phyloP scores from a whole-genome alignment of 1,140 invertebrate genomes.

The Streblospio benedicti region DNA sequence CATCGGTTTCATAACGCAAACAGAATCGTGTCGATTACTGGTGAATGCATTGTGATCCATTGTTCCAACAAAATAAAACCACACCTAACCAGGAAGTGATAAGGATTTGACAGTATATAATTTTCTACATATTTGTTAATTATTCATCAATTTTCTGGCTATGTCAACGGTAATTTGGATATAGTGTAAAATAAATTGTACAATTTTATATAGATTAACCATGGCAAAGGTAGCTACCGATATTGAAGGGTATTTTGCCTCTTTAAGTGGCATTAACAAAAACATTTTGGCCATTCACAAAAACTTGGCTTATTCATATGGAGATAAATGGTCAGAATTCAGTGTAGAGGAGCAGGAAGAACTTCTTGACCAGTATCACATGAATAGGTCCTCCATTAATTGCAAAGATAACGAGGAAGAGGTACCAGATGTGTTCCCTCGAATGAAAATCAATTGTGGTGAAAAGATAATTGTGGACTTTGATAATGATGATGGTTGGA shows the following conservation, averaged over 20 bases:
- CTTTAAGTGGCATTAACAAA: conserved; percentile 59
- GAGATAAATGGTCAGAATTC: conserved; percentile 60
- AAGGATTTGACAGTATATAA: too few relatives aligned
- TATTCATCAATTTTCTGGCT: too few relatives aligned
- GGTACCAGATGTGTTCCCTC: conserved; percentile 38
- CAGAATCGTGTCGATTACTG: too few relatives aligned
- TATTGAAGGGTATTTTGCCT: conserved; percentile 59
- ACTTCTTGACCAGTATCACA: conserved; percentile 68
- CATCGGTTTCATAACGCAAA: too few relatives aligned
- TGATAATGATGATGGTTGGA: conserved; percentile 40
- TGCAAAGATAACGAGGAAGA: conserved; percentile 38
- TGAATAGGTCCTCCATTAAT: conserved; percentile 61
- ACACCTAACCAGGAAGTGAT: too few relatives aligned
- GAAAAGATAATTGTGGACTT: conserved; percentile 53
- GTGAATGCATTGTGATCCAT: too few relatives aligned
- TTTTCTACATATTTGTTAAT: too few relatives aligned
- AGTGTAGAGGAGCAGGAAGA: conserved; percentile 61
- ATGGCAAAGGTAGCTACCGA: neutral
- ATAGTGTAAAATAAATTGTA: too few relatives aligned
- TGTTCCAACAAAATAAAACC: too few relatives aligned
- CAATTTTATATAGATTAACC: neutral
- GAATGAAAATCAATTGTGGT: conserved; percentile 49
- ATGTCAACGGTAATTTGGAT: too few relatives aligned
- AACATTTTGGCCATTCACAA: conserved; percentile 61
- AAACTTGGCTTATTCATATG: conserved; percentile 59